Conservation (phyloP, 2,113 vertebrate genomes). For the Athene noctua region DNA sequence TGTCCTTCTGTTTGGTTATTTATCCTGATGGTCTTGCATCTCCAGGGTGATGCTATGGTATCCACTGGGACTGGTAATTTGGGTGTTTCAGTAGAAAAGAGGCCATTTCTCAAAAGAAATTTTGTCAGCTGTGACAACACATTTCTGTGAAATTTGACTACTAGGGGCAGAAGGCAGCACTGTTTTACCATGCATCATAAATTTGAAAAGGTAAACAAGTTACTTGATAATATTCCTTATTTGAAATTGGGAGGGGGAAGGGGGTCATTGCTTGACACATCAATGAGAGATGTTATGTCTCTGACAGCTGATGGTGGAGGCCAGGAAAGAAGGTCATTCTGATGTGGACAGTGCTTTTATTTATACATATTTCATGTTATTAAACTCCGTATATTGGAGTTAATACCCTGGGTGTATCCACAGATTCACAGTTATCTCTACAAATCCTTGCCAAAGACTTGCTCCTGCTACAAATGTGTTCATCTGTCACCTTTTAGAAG, state of each 20-base stretch:
- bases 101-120: constrained; percentile 56
- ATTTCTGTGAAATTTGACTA: constrained; percentile 46
- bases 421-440: background rate
- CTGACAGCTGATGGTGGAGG: background rate
- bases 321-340: background rate
- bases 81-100: constrained; percentile 57
- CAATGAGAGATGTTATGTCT: background rate
- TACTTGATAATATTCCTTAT: background rate
- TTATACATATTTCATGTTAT: background rate
- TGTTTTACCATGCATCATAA: background rate
- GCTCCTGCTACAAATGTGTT: background rate
- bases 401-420: background rate
- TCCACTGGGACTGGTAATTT: constrained; percentile 58
- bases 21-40: constrained; percentile 50
- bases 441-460: background rate
- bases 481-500: background rate
- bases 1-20: constrained; percentile 54
- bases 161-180: background rate
- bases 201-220: constrained; percentile 56
- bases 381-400: background rate
- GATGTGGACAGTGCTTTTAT: background rate
- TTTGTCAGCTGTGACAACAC: constrained; percentile 49
- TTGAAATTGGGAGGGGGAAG: background rate
- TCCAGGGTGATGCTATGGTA: constrained; percentile 30
- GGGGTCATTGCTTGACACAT: background rate